Conservation (phyloP, 2,113 vertebrate species). For the Puffinus mauretanicus region DNA sequence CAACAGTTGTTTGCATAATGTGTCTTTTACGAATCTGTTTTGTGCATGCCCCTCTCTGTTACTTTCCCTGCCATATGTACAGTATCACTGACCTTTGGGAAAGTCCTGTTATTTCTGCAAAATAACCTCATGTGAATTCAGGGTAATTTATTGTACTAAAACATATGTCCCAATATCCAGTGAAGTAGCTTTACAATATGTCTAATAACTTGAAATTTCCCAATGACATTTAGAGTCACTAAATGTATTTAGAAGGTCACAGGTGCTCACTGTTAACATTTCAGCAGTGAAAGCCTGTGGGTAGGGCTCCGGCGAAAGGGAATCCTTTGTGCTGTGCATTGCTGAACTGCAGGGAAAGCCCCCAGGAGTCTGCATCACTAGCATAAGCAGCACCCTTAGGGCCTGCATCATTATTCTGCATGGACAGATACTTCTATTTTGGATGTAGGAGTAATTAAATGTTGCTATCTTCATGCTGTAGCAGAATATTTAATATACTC, state of each 20-base stretch:
- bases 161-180: not conserved
- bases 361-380: not conserved
- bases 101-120: slow-evolving; percentile 33
- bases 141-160: slow-evolving; percentile 16
- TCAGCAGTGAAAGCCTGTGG: not conserved
- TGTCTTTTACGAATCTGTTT: not conserved
- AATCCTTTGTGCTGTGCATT: not conserved
- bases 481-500: not conserved
- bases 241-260: not conserved
- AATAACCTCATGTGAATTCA: slow-evolving; percentile 30
- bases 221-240: slow-evolving; percentile 5
- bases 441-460: not conserved
- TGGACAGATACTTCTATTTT: not conserved
- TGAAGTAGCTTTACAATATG: not conserved
- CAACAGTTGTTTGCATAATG: not conserved
- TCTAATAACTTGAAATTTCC: slow-evolving; percentile 12
- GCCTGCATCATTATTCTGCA: not conserved
- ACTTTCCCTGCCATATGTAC: not conserved
- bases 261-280: not conserved
- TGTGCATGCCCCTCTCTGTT: not conserved
- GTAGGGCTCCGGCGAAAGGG: not conserved
- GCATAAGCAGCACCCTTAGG: not conserved
- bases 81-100: slow-evolving; percentile 37
- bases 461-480: not conserved
- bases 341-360: not conserved